Evolutionary conservation across 1,140 invertebrate genomes (phyloP).

Genomic region (fruit fly (Drosophila melanogaster)): Release_6_plus_ISO1_MT NT_037436.4:10554501-10555000

Average conservation of each 20-base stretch:
- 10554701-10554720: too few relatives aligned
- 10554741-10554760: too few relatives aligned
- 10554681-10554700: too few relatives aligned
- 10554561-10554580: constrained; percentile 19
- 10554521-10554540: constrained; percentile 71
- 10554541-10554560: constrained; percentile 65
- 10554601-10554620: constrained; percentile 21
- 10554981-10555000: constrained; percentile 80
- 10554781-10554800: too few relatives aligned
- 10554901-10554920: constrained; percentile 11
- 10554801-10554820: constrained; percentile 5
- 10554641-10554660: background rate
- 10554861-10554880: constrained; percentile 24
- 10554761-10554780: too few relatives aligned
- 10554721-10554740: too few relatives aligned
- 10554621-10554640: constrained; percentile 15
- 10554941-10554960: constrained; percentile 75
- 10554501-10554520: constrained; percentile 54
- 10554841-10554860: constrained; percentile 73
- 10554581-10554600: constrained; percentile 24
- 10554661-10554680: too few relatives aligned
- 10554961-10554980: constrained; percentile 44
- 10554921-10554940: constrained; percentile 17
- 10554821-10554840: constrained; percentile 53
- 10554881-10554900: constrained; percentile 31